Conservation (phyloP, 1,140 invertebrate species). For the Cydia pomonella region DNA sequence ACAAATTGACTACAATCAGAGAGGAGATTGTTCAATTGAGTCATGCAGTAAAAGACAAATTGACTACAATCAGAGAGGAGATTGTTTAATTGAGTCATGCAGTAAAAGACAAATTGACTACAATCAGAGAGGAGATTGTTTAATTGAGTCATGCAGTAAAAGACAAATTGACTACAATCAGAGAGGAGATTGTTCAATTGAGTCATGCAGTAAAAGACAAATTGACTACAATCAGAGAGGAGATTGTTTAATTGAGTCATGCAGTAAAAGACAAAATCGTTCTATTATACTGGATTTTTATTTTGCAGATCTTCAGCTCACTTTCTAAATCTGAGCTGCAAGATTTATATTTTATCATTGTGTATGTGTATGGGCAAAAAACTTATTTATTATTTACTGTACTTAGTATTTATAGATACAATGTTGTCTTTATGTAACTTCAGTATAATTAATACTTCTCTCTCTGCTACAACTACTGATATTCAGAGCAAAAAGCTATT, state of each 20-base stretch:
- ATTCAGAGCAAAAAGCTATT: too few relatives aligned
- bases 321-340: too few relatives aligned
- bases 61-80: constrained; percentile 5
- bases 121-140: not conserved
- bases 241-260: not conserved
- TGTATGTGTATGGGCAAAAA: too few relatives aligned
- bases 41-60: constrained; percentile 6
- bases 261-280: not conserved
- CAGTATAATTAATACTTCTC: too few relatives aligned
- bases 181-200: not conserved
- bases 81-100: not conserved
- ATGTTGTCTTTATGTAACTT: too few relatives aligned
- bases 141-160: too few relatives aligned
- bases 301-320: too few relatives aligned
- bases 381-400: too few relatives aligned
- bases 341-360: too few relatives aligned
- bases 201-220: not conserved
- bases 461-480: too few relatives aligned
- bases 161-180: constrained; percentile 27
- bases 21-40: not conserved
- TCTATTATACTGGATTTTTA: not conserved
- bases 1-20: constrained; percentile 26
- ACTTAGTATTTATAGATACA: too few relatives aligned
- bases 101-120: constrained; percentile 34
- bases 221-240: constrained; percentile 14